These are phyloP conservation scores for Apotomis betuletana DNA, from an alignment of 2,888 invertebrate species.

Conservation along the genomic window DNA sequence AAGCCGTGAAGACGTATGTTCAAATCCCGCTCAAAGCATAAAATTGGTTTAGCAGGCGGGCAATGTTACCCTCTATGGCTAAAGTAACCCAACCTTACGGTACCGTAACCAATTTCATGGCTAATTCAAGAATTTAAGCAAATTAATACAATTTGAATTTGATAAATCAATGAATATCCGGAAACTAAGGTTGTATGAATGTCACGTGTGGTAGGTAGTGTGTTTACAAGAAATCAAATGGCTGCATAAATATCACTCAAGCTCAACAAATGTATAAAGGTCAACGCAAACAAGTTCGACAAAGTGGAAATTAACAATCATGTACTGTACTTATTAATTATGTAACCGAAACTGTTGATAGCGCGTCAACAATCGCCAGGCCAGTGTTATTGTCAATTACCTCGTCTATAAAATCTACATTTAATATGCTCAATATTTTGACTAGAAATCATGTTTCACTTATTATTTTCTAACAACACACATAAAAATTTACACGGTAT, in stretches of 20 bases:
- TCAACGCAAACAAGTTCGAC: constrained; percentile 66
- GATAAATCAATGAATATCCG: background rate
- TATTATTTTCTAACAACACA: constrained; percentile 80
- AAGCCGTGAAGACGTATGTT: too few species aligned
- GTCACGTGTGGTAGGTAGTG: background rate
- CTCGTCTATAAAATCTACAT: constrained; percentile 78
- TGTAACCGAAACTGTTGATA: constrained; percentile 61
- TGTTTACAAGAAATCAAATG: constrained; percentile 19
- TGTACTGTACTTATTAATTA: constrained; percentile 72
- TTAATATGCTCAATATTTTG: constrained; percentile 83
- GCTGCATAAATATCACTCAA: constrained; percentile 54
- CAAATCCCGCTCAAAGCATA: too few species aligned
- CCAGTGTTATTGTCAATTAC: constrained; percentile 83
- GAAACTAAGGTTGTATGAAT: background rate
- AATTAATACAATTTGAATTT: background rate
- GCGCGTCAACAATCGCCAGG: constrained; percentile 61
- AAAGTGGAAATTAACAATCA: constrained; percentile 54
- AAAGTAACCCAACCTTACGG: too few species aligned
- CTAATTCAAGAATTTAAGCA: background rate
- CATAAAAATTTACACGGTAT: constrained; percentile 78
- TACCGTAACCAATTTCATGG: background rate
- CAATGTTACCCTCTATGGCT: too few species aligned
- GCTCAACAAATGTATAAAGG: constrained; percentile 67
- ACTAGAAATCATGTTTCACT: constrained; percentile 83
- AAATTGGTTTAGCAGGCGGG: too few species aligned